Base-by-base conservation (phyloP, 2,113 vertebrate genomes). In the Puma concolor region DNA sequence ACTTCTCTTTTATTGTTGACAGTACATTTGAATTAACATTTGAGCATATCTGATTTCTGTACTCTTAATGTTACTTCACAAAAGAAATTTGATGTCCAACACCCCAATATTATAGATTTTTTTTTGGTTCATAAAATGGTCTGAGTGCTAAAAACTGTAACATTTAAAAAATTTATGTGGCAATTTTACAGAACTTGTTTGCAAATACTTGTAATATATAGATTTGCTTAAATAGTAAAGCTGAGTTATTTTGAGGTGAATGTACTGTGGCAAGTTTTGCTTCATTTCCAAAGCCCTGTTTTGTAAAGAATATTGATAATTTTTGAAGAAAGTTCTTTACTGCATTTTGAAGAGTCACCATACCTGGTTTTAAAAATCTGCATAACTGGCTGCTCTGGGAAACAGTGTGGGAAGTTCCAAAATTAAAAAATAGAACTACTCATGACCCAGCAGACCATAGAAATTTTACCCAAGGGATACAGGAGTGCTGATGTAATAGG, bases 231-330 rank as follows among this genome's bases (percentile, higher is more conserved):
- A n/a, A 36, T 83, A 69, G 11, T 92, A 80, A 93, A 92, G 23
- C 57, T 80, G 8, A 72, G 15, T 91, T 92, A 72, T 94, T 88
- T 95, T 97, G 50, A 94, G 74, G 57, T 76, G 48, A 97, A 63
- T 85, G 48, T 69, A 86, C 50, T 88, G 7, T 74, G 83, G 33
- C 27, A 83, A 25, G 25, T 3, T 91, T 93, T 89, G 11, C 27
- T 95, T 94, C n/a, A 50, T 90, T 96, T 96, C 27, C 14, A 83
- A 64, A 79, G 13, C 7, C 33, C 33, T 4, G 21, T 96, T 94
- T 95, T 77, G 16, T 71, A 94, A 94, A 2, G 27, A 95, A 57
- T 93, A 83, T 23, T 90, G 63, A 15, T 89, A 83, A 19, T 7
- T 57, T 57, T 57, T 57, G 54, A 6, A 52, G 76, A 87, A 88